Percentiles rank a stretch among this genome's conserved stretches.
phyloP scores from a whole-genome alignment of 2,888 invertebrate species.

The Pristionchus fissidentatus region DNA sequence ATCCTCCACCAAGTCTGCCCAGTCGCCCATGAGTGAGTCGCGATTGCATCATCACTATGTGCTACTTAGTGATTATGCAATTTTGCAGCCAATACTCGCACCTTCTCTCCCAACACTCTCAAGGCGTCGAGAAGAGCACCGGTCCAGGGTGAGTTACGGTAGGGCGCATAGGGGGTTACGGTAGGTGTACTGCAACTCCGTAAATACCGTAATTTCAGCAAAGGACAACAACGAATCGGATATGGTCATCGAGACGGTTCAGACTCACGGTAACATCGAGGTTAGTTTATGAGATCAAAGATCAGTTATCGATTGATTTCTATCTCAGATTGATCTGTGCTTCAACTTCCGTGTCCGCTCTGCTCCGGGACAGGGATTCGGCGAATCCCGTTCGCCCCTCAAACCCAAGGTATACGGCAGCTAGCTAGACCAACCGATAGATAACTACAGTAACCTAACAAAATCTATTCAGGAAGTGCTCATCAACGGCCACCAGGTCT shows the following conservation, averaged over 20 bases:
- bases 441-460: not conserved
- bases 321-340: constrained; percentile 26
- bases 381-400: constrained; percentile 22
- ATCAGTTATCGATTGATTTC: not conserved
- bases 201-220: not conserved
- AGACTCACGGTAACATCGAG: constrained; percentile 35
- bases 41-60: not conserved
- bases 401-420: constrained; percentile 32
- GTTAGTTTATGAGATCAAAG: not conserved
- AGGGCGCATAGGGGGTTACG: not conserved
- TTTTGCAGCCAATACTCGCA: constrained; percentile 17
- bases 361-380: constrained; percentile 13
- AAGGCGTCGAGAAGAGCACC: not conserved
- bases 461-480: not conserved
- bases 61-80: not conserved
- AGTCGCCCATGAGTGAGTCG: constrained; percentile 8
- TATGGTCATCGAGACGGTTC: constrained; percentile 27
- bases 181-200: not conserved
- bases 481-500: constrained; percentile 12
- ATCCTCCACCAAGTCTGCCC: not conserved
- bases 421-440: not conserved
- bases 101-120: not conserved
- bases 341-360: constrained; percentile 32
- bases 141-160: not conserved
- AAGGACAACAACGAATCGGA: not conserved